Evolutionary conservation across 2,113 vertebrate species (phyloP).

Genomic region (Montifringilla adamsi): DNA sequence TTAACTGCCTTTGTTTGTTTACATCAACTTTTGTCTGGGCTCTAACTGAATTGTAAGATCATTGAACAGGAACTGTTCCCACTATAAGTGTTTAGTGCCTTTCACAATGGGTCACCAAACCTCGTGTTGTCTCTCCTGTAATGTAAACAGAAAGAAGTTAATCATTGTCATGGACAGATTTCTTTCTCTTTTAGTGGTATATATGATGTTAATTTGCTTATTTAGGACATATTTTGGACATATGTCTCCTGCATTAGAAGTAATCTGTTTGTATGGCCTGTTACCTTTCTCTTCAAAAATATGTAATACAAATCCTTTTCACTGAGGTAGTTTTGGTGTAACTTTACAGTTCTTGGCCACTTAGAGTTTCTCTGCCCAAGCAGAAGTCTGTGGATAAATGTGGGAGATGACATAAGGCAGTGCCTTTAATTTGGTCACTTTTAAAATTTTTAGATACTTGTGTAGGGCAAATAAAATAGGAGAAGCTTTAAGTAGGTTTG

Average conservation of each 20-base stretch:
- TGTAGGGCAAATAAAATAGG: background rate
- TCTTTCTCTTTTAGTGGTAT: background rate
- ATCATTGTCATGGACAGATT: constrained; percentile 22
- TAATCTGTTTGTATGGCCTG: background rate
- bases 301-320: background rate
- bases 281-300: background rate
- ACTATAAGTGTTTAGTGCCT: background rate
- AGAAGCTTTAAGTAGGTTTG: background rate
- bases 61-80: constrained; percentile 55
- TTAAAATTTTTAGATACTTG: background rate
- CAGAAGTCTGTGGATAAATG: background rate
- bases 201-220: background rate
- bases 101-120: constrained; percentile 36
- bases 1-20: constrained; percentile 36
- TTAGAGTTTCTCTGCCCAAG: background rate
- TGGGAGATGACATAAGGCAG: background rate
- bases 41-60: constrained; percentile 40
- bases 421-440: background rate
- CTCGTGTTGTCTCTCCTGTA: constrained; percentile 30
- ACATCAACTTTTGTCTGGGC: constrained; percentile 17
- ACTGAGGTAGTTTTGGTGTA: background rate
- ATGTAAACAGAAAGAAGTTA: constrained; percentile 59
- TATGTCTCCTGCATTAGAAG: background rate
- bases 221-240: background rate
- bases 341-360: background rate